phyloP scores from a whole-genome alignment of 2,888 invertebrate species.

The Cantharis nigra region DNA sequence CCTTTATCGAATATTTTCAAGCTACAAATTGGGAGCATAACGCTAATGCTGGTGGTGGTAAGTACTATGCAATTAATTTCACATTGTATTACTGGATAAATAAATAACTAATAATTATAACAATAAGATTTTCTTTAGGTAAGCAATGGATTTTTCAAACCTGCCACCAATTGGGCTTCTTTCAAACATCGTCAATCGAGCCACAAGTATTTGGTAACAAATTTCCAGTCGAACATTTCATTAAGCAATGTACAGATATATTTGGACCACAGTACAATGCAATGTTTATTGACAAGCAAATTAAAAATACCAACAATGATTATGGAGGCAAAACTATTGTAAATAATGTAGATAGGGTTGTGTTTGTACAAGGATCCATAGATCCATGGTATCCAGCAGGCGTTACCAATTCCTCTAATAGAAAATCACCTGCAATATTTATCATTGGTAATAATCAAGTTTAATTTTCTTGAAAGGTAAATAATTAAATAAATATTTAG shows the following conservation, averaged over 20 bases:
- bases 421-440: neutral
- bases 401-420: neutral
- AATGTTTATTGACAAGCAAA: neutral
- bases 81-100: too few relatives aligned
- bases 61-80: neutral
- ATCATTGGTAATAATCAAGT: neutral
- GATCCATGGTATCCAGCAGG: neutral
- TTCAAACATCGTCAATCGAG: neutral
- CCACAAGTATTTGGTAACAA: neutral
- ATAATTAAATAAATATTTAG: too few relatives aligned
- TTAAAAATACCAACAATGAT: neutral
- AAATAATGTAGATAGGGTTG: neutral
- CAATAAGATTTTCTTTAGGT: neutral
- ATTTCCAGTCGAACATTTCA: neutral
- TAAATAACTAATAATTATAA: too few relatives aligned
- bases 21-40: neutral
- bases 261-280: neutral
- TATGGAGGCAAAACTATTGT: neutral
- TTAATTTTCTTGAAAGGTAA: too few relatives aligned
- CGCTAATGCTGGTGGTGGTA: neutral
- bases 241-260: neutral
- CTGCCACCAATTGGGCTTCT: neutral
- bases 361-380: neutral
- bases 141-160: slow-evolving; percentile 12
- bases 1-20: neutral